phyloP scores from a whole-genome alignment of 1,140 invertebrate species.

The Akabosia matsudoensis region DNA sequence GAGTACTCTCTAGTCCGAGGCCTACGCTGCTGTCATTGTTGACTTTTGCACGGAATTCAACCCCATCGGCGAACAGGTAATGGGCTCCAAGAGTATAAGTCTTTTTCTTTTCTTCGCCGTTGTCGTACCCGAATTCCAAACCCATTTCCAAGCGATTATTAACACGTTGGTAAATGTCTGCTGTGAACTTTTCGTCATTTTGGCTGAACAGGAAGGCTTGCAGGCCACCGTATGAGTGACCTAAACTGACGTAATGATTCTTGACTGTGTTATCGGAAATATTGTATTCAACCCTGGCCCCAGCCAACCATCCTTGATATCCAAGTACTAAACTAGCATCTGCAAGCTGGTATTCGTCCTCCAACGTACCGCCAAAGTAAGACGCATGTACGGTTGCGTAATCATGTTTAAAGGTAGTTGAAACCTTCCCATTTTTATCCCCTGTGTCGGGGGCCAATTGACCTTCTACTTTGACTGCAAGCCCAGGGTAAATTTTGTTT shows the following conservation, averaged over 20 bases:
- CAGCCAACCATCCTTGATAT: neutral
- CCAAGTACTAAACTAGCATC: neutral
- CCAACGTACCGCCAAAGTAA: neutral
- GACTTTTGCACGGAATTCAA: neutral
- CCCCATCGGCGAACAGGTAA: neutral
- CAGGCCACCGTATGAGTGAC: neutral
- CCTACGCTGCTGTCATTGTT: neutral
- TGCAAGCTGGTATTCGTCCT: neutral
- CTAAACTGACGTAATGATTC: neutral
- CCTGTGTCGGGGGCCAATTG: neutral
- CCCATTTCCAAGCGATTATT: conserved; percentile 14
- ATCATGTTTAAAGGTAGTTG: neutral
- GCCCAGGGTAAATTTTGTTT: neutral
- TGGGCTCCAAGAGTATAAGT: neutral
- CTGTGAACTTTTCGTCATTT: neutral
- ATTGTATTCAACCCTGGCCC: neutral
- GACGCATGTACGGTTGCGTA: neutral
- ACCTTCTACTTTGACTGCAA: neutral
- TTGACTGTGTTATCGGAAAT: neutral
- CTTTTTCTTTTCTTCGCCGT: neutral
- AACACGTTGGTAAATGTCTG: neutral
- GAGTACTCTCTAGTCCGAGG: neutral
- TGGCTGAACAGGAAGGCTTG: conserved; percentile 3
- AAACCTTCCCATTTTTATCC: neutral
- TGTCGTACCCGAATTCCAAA: neutral